Evolutionary conservation across 2,888 invertebrate species (phyloP), one percentile per base, ranked within the genome.

Genomic region (Agriopis leucophaearia): DNA sequence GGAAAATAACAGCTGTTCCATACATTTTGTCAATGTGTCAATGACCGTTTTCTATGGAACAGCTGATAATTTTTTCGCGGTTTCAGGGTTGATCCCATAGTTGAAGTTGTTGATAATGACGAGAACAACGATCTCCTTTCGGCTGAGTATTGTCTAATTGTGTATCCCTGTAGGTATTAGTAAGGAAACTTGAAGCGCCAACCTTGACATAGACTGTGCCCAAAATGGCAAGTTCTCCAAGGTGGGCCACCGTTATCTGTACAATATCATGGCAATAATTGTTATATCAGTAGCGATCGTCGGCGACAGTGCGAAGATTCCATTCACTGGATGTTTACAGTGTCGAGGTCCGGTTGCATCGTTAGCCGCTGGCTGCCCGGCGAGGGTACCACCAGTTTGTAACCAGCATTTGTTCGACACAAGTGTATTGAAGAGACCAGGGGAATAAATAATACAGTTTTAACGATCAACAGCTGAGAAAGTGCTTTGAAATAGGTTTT

Each of bases 321-420:
- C 89, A 87, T 81, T 83, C 87, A 83, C 79, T 92, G 91, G 91
- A 92, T 93, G 93, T 93, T 93, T 93, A 93, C 85, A 92, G 78
- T 85, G 69, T 50, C 70, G 66, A 74, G 84, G 88, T 93, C 93
- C 90, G 90, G 88, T 93, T 90, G 82, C 93, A 85, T 88, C 88
- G 87, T 88, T 87, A 88, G 81, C 80, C 83, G 81, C 74, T 84
- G 85, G 78, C 68, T 15, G 56, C 52, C 12, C 86, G 80, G 68
- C 77, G 72, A 75, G 74, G 70, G 66, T 74, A 79, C 81, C 88
- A 88, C 79, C 90, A 91, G 92, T 92, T 81, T 78, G 81, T 82
- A 77, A 81, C 82, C 85, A 88, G 86, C 90, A 80, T 82, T 88
- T 83, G 87, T 79, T 79, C 83, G 83, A 87, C 82, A 84, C 77